Conservation (phyloP, 2,888 invertebrate species). For the Ligdia adustata region DNA sequence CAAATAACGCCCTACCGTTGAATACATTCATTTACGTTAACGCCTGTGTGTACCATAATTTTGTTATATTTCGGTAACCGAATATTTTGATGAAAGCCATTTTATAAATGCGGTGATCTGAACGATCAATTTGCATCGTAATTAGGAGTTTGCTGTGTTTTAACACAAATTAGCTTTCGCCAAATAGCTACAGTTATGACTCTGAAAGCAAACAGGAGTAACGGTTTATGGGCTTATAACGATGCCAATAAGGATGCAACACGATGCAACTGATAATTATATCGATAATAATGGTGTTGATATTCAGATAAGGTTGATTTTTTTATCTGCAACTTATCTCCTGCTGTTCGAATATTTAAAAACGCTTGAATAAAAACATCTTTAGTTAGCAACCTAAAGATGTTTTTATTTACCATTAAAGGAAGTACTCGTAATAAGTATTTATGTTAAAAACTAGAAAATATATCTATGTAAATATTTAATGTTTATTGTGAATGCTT, state of each 20-base stretch:
- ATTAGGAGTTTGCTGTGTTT: constrained; percentile 72
- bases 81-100: constrained; percentile 54
- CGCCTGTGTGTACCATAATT: constrained; percentile 26
- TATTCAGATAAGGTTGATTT: too few relatives aligned
- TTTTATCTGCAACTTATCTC: too few relatives aligned
- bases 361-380: too few relatives aligned
- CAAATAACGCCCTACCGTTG: constrained; percentile 22
- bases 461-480: too few relatives aligned
- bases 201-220: constrained; percentile 51
- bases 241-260: constrained; percentile 3
- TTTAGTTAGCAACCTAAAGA: too few relatives aligned
- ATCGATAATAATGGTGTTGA: background rate
- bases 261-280: background rate
- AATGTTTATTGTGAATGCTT: too few relatives aligned
- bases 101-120: constrained; percentile 69
- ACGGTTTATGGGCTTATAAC: constrained; percentile 39
- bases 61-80: constrained; percentile 30
- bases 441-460: too few relatives aligned
- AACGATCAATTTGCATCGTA: constrained; percentile 79
- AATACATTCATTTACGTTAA: constrained; percentile 32
- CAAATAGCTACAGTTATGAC: constrained; percentile 52
- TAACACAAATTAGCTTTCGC: constrained; percentile 72
- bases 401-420: too few relatives aligned
- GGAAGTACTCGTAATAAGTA: too few relatives aligned
- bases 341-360: too few relatives aligned